Conservation (phyloP, 2,113 vertebrate species). For the Megaleporinus macrocephalus region DNA sequence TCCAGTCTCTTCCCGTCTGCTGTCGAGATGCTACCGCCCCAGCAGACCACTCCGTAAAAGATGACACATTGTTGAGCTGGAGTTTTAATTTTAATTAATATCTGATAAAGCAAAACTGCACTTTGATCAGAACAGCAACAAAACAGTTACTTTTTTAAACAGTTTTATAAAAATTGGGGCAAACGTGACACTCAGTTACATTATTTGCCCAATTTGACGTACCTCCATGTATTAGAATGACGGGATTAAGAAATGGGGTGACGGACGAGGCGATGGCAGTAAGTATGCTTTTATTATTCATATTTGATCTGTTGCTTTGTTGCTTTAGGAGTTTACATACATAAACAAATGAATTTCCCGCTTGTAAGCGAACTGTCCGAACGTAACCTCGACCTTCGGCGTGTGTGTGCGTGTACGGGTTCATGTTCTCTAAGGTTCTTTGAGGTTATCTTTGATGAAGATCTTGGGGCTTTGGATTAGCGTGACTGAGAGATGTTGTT, state of each 20-base stretch:
- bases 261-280: too few species aligned
- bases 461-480: conserved; percentile 39
- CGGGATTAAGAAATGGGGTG: too few species aligned
- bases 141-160: not conserved
- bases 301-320: not conserved
- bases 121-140: not conserved
- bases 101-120: not conserved
- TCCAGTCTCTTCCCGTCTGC: too few species aligned
- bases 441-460: not conserved
- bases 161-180: not conserved
- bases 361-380: not conserved
- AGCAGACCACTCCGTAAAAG: too few species aligned
- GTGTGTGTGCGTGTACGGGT: conserved; percentile 14
- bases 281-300: too few species aligned
- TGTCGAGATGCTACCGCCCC: too few species aligned
- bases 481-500: conserved; percentile 53
- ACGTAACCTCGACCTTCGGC: not conserved
- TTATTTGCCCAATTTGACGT: not conserved
- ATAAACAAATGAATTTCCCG: not conserved
- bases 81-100: not conserved
- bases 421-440: not conserved
- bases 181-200: not conserved
- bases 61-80: too few species aligned
- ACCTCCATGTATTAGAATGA: not conserved
- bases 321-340: not conserved